phyloP scores from a whole-genome alignment of 2,888 invertebrate species.

The Halictus ligatus region DNA sequence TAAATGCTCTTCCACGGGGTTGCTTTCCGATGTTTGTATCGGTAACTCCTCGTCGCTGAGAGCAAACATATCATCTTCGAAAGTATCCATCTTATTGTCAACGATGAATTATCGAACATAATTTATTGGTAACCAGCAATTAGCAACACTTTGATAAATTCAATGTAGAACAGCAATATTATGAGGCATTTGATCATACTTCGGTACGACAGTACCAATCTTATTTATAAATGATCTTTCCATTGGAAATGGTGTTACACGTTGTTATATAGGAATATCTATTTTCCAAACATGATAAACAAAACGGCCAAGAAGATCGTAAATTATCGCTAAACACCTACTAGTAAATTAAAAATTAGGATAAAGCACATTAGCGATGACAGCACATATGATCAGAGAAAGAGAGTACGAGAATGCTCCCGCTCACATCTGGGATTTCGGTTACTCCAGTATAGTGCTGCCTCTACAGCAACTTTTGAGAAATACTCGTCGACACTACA shows the following conservation, averaged over 20 bases:
- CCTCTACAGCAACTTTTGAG: no score
- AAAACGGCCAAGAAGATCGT: neutral
- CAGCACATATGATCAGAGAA: neutral
- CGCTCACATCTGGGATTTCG: no score
- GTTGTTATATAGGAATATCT: neutral
- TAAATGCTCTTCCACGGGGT: constrained; percentile 77
- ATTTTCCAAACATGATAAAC: neutral
- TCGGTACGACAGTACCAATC: neutral
- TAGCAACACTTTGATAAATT: neutral
- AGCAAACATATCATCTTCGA: constrained; percentile 72
- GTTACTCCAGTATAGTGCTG: no score
- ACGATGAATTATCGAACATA: neutral
- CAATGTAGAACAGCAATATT: neutral
- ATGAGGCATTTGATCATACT: neutral
- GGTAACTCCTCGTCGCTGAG: constrained; percentile 62
- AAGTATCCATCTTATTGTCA: constrained; percentile 61
- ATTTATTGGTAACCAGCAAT: neutral
- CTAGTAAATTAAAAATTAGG: neutral
- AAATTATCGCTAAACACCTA: neutral
- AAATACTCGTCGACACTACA: no score
- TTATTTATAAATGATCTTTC: neutral
- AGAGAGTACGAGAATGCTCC: no score
- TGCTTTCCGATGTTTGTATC: constrained; percentile 42
- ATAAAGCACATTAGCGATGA: neutral
- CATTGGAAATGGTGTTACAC: neutral